Percentiles rank a stretch among this genome's conserved stretches.
Evolutionary conservation across 2,888 invertebrate species (phyloP).

Genomic region (Prosopocoilus inquinatus): DNA sequence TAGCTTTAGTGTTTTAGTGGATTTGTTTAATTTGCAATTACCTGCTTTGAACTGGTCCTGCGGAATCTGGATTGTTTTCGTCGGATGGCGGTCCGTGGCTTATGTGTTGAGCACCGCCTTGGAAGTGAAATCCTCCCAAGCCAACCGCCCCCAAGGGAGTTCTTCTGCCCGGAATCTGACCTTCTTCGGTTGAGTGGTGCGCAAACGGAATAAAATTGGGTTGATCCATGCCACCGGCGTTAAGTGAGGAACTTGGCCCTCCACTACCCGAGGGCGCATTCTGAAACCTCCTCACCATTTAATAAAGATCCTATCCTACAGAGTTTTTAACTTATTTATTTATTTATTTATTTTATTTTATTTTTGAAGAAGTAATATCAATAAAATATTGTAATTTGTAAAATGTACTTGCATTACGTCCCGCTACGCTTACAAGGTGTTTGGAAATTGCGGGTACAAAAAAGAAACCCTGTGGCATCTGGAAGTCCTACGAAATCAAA

Average conservation of each 20-base stretch:
- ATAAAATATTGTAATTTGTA: too few species aligned
- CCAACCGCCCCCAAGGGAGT: constrained; percentile 84
- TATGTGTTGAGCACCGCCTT: constrained; percentile 53
- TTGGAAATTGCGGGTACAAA: too few species aligned
- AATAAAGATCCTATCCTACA: too few species aligned
- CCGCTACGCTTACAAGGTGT: too few species aligned
- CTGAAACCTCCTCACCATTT: constrained; percentile 17
- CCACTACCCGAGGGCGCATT: constrained; percentile 27
- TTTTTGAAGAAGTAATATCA: too few species aligned
- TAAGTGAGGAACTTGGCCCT: constrained; percentile 34
- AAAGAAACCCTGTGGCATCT: too few species aligned
- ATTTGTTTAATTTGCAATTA: not conserved
- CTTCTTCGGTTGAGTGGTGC: constrained; percentile 51
- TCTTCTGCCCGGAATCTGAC: constrained; percentile 60
- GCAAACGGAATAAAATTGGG: constrained; percentile 49
- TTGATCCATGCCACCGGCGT: constrained; percentile 32
- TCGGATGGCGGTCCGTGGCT: constrained; percentile 58
- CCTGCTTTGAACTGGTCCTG: constrained; percentile 41
- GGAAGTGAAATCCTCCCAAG: constrained; percentile 84
- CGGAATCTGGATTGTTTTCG: constrained; percentile 76
- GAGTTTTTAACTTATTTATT: too few species aligned
- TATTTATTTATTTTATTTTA: too few species aligned
- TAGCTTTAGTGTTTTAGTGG: too few species aligned
- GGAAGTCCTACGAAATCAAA: too few species aligned
- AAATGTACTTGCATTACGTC: too few species aligned